phyloP scores from a whole-genome alignment of 2,888 invertebrate species.

The Leptinotarsa rubiginosa region DNA sequence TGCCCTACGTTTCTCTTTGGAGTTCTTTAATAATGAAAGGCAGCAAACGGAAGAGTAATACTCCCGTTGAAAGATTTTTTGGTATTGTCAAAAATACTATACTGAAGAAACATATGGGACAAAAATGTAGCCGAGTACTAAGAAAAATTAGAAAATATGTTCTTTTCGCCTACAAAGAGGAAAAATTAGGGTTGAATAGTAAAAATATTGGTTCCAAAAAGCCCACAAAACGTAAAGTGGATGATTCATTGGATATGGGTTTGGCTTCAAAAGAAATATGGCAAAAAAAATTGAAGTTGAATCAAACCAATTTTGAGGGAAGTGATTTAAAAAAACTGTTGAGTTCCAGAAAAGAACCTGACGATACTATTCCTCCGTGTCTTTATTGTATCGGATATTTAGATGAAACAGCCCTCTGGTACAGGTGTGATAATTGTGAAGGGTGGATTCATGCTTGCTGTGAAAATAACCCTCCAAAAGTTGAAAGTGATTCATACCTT shows the following conservation, averaged over 20 bases:
- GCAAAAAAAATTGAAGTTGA: background rate
- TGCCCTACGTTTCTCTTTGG: conserved; percentile 31
- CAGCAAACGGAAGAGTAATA: conserved; percentile 15
- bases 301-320: background rate
- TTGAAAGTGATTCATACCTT: background rate
- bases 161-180: conserved; percentile 5
- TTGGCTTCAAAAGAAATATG: conserved; percentile 2
- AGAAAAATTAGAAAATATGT: conserved; percentile 11
- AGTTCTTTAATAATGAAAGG: conserved; percentile 21
- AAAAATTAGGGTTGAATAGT: background rate
- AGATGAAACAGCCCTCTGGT: background rate
- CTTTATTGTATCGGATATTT: background rate
- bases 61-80: background rate
- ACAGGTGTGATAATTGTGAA: background rate
- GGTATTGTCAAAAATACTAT: background rate
- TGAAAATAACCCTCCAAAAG: background rate
- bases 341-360: background rate
- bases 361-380: background rate
- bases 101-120: background rate
- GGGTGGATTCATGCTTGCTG: conserved; percentile 1
- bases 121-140: background rate
- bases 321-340: background rate
- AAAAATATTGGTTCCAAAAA: background rate
- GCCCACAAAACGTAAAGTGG: background rate
- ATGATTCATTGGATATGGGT: background rate